Evolutionary conservation across 2,888 invertebrate species (phyloP).

Genomic region (Eristalis tenax): DNA sequence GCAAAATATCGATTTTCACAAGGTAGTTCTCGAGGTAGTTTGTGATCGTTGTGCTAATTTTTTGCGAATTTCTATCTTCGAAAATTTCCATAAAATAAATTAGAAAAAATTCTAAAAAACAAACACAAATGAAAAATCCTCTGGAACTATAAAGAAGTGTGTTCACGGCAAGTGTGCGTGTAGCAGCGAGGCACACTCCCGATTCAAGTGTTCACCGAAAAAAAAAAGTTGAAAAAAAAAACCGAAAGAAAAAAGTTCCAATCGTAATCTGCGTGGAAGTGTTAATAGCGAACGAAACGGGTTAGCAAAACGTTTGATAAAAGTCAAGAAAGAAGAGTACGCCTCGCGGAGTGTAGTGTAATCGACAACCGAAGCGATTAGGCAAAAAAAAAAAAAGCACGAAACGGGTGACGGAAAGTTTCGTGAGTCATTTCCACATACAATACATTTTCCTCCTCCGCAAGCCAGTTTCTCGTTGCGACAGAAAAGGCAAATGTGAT

Average conservation of each 20-base stretch:
- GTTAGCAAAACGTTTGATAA: constrained; percentile 35
- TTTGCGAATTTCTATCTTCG: constrained; percentile 51
- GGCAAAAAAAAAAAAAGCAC: constrained; percentile 36
- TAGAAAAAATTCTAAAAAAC: constrained; percentile 26
- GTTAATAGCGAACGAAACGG: constrained; percentile 46
- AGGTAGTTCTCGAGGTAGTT: constrained; percentile 71
- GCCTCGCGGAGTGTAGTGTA: constrained; percentile 61
- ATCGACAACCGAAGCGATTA: constrained; percentile 43
- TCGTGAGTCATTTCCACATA: constrained; percentile 60
- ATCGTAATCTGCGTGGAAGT: constrained; percentile 56
- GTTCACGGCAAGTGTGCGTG: constrained; percentile 46
- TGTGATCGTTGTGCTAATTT: constrained; percentile 71
- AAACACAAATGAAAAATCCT: constrained; percentile 53
- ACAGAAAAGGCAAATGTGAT: constrained; percentile 36
- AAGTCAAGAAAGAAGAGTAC: constrained; percentile 45
- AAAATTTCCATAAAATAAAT: constrained; percentile 35
- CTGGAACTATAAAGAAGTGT: constrained; percentile 26
- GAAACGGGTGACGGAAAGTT: constrained; percentile 64
- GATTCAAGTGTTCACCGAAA: constrained; percentile 43
- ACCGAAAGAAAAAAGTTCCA: constrained; percentile 38
- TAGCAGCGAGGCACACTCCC: constrained; percentile 57
- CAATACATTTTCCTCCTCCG: constrained; percentile 45
- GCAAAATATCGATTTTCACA: constrained; percentile 72
- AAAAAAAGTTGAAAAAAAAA: constrained; percentile 19
- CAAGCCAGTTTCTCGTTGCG: constrained; percentile 9